phyloP scores from a whole-genome alignment of 2,888 invertebrate genomes.

The Leptopilina myrica region DNA sequence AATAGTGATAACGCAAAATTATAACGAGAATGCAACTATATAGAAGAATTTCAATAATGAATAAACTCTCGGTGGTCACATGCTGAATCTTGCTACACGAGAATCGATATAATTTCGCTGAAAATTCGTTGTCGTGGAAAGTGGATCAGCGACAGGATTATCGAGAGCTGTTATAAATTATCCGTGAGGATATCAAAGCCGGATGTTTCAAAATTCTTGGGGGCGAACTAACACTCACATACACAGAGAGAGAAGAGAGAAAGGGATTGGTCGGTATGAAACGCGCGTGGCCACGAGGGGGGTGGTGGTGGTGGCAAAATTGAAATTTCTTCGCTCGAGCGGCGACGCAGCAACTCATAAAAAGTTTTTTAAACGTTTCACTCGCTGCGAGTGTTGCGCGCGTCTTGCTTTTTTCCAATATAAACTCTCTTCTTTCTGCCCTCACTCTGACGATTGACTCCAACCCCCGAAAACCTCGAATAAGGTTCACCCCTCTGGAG shows the following conservation, averaged over 20 bases:
- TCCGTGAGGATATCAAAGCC: constrained; percentile 49
- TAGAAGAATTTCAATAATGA: not conserved
- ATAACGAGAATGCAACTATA: not conserved
- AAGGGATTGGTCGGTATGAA: constrained; percentile 34
- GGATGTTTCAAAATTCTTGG: constrained; percentile 56
- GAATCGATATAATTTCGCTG: constrained; percentile 30
- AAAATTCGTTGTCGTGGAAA: constrained; percentile 14
- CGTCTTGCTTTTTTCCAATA: constrained; percentile 68
- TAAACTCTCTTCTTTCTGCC: constrained; percentile 64
- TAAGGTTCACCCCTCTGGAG: constrained; percentile 55
- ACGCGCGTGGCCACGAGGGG: constrained; percentile 47
- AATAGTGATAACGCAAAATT: too few relatives aligned
- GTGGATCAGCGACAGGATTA: constrained; percentile 45
- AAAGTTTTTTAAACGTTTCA: constrained; percentile 74
- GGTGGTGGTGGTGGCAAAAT: constrained; percentile 67
- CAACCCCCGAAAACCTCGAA: constrained; percentile 44
- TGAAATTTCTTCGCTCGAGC: constrained; percentile 76
- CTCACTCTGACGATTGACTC: constrained; percentile 69
- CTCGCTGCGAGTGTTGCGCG: constrained; percentile 68
- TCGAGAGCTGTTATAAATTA: constrained; percentile 50
- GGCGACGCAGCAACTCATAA: constrained; percentile 76
- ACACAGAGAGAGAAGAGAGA: constrained; percentile 8
- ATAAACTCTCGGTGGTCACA: constrained; percentile 2
- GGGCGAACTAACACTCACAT: not conserved
- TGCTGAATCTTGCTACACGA: not conserved